These are phyloP conservation scores for Trachelus stipa DNA, from an alignment of 2,888 invertebrate species.

Conservation along the genomic window DNA sequence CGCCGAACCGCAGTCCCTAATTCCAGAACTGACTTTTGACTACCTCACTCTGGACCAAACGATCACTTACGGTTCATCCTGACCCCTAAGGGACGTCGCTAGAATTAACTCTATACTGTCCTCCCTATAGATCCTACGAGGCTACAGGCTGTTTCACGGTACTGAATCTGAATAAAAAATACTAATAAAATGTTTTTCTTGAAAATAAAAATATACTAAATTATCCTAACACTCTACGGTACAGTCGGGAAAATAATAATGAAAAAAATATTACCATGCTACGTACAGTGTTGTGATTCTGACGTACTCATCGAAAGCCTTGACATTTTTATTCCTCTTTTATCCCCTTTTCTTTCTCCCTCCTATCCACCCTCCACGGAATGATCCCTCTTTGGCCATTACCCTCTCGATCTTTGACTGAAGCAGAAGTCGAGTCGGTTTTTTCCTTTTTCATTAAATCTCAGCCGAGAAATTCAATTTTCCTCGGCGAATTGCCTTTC, in stretches of 20 bases:
- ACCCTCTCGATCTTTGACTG: slow-evolving; percentile 37
- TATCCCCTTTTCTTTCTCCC: slow-evolving; percentile 11
- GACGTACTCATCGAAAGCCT: not conserved
- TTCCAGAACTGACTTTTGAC: slow-evolving; percentile 1
- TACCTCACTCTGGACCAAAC: slow-evolving; percentile 1
- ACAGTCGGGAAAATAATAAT: not conserved
- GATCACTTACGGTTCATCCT: not conserved
- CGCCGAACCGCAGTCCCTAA: not conserved
- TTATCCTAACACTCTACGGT: not conserved
- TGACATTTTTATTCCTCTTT: not conserved
- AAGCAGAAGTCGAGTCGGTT: slow-evolving; percentile 31
- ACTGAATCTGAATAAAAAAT: not conserved
- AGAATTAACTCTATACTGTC: not conserved
- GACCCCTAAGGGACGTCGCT: not conserved
- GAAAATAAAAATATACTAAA: not conserved
- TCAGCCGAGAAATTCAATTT: slow-evolving; percentile 58
- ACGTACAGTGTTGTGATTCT: not conserved
- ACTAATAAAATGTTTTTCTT: not conserved
- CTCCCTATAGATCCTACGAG: not conserved
- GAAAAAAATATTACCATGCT: not conserved
- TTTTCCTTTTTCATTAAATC: slow-evolving; percentile 52
- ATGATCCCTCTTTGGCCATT: not conserved
- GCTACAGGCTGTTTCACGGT: not conserved
- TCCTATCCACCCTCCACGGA: not conserved
- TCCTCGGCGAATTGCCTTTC: slow-evolving; percentile 61